Conservation (phyloP, 1,140 invertebrate species). For the Subanguina moxae region DNA sequence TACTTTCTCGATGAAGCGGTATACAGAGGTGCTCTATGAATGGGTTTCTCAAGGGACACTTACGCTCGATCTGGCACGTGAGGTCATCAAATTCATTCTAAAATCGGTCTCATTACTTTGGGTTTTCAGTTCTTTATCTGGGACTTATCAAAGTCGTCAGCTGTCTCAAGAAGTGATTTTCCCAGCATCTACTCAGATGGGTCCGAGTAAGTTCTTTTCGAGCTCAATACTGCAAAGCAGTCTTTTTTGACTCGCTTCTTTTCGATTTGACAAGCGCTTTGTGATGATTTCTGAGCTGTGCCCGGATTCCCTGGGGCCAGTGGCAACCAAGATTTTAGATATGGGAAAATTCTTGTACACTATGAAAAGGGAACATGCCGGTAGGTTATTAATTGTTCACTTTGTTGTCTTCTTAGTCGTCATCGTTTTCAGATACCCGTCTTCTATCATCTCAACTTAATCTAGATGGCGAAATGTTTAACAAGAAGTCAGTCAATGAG, state of each 20-base stretch:
- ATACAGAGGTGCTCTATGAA: slow-evolving; percentile 26
- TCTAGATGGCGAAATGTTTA: slow-evolving; percentile 13
- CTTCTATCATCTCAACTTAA: slow-evolving; percentile 14
- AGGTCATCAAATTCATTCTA: slow-evolving; percentile 9
- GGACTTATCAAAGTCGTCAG: slow-evolving; percentile 22
- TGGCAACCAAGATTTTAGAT: slow-evolving; percentile 15
- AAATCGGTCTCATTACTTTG: slow-evolving; percentile 12
- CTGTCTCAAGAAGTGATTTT: slow-evolving; percentile 18
- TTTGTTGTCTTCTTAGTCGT: neutral
- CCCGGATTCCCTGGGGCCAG: slow-evolving; percentile 14
- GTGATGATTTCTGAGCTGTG: slow-evolving; percentile 27
- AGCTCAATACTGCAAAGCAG: no score
- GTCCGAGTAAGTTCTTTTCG: slow-evolving; percentile 10
- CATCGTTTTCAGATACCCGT: slow-evolving; percentile 20
- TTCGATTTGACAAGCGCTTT: slow-evolving; percentile 30
- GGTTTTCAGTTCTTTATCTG: slow-evolving; percentile 34
- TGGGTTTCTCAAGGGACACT: slow-evolving; percentile 34
- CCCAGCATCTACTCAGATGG: neutral
- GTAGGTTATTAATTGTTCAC: slow-evolving; percentile 9
- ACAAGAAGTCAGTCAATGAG: slow-evolving; percentile 16
- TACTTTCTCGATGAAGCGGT: slow-evolving; percentile 22
- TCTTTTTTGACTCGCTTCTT: no score
- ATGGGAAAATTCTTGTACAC: slow-evolving; percentile 32
- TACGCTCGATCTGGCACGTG: slow-evolving; percentile 26
- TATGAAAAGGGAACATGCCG: slow-evolving; percentile 24